Conservation (phyloP, 1,140 invertebrate genomes). For the Matsumurasca onukii region DNA sequence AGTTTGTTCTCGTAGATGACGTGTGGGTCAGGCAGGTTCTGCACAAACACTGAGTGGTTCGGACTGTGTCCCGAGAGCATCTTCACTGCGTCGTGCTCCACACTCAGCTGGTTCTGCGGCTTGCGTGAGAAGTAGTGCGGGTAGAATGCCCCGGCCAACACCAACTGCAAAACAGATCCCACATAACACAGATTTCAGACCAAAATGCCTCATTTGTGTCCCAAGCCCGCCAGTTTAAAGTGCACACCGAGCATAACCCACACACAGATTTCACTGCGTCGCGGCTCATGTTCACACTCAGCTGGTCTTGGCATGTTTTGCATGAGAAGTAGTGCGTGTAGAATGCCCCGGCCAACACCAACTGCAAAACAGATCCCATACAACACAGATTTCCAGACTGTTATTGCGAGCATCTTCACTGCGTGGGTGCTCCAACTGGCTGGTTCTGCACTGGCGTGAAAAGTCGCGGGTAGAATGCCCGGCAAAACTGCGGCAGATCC, state of each 20-base stretch:
- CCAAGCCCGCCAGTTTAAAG: too few relatives aligned
- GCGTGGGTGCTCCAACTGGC: too few relatives aligned
- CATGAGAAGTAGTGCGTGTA: constrained; percentile 89
- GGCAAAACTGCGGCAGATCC: too few relatives aligned
- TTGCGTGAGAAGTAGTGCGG: constrained; percentile 81
- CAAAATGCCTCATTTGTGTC: too few relatives aligned
- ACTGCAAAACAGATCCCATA: constrained; percentile 53
- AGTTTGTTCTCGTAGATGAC: constrained; percentile 64
- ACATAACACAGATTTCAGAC: too few relatives aligned
- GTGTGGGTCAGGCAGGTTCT: constrained; percentile 73
- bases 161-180: constrained; percentile 57
- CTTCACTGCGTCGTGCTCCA: constrained; percentile 62
- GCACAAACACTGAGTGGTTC: constrained; percentile 71
- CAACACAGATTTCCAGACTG: too few relatives aligned
- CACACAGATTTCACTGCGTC: constrained; percentile 62
- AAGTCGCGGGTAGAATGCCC: too few relatives aligned
- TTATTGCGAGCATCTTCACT: too few relatives aligned
- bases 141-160: constrained; percentile 84
- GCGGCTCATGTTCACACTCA: constrained; percentile 62
- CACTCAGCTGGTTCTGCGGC: constrained; percentile 45
- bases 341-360: constrained; percentile 78
- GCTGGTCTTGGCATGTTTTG: constrained; percentile 39
- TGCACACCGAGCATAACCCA: too few relatives aligned
- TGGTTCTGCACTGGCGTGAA: too few relatives aligned
- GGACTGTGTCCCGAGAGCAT: constrained; percentile 70